Percentiles rank a stretch among this genome's conserved stretches.
Conservation (phyloP, 2,113 vertebrate species). For the Cyphomyrus discorhynchus region DNA sequence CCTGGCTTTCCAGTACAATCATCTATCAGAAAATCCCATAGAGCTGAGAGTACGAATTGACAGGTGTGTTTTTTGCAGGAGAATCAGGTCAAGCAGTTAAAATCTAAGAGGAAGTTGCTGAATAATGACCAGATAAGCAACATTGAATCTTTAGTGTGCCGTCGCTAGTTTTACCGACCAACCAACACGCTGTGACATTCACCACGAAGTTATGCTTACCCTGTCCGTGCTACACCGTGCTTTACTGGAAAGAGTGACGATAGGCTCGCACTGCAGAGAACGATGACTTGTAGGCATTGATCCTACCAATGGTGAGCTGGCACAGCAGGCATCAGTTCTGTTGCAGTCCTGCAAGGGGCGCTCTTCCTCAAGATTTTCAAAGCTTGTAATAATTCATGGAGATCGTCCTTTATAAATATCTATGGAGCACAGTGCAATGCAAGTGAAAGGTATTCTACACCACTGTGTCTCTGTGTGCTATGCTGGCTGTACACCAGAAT, state of each 20-base stretch:
- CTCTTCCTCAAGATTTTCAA: not conserved
- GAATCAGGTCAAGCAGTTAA: not conserved
- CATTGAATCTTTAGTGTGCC: not conserved
- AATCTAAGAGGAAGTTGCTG: not conserved
- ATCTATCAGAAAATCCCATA: not conserved
- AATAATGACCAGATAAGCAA: not conserved
- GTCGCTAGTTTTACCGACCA: not conserved
- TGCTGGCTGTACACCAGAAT: not conserved
- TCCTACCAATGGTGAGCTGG: not conserved
- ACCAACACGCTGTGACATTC: not conserved
- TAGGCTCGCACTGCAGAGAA: not conserved
- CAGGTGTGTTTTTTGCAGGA: not conserved
- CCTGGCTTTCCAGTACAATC: not conserved
- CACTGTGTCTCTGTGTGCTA: not conserved
- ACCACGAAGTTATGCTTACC: not conserved
- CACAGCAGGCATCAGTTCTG: not conserved
- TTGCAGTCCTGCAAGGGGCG: not conserved
- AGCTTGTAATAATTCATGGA: not conserved
- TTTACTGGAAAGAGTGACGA: not conserved
- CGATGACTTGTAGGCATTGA: not conserved
- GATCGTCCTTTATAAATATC: not conserved
- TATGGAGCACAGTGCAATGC: not conserved
- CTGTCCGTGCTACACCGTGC: not conserved
- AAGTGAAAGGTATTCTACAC: not conserved
- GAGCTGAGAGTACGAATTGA: not conserved